Percentiles rank a stretch among this genome's conserved stretches.
Conservation (phyloP, 2,888 invertebrate genomes). For the Diploptera punctata region DNA sequence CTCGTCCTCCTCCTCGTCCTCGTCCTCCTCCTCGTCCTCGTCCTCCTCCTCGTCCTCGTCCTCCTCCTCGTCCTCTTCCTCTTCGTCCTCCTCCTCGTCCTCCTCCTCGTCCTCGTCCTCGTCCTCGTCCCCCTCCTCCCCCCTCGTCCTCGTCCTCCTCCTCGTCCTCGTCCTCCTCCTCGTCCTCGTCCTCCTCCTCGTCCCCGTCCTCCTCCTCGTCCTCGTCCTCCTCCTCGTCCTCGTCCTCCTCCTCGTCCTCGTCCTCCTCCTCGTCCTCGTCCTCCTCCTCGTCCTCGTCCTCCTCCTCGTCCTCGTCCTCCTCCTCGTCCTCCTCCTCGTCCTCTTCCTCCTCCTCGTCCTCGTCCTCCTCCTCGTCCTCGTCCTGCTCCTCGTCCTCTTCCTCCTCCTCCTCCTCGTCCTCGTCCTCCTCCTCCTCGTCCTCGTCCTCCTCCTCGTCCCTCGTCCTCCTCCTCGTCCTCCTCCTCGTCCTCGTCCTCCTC, state of each 20-base stretch:
- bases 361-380: not conserved
- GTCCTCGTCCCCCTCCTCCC: not conserved
- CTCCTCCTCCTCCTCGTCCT: not conserved
- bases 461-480: not conserved
- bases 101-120: not conserved
- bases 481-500: not conserved
- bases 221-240: not conserved
- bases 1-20: no score
- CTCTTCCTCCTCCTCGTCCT: not conserved
- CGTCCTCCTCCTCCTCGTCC: not conserved
- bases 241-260: not conserved
- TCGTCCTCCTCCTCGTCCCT: not conserved
- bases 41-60: not conserved
- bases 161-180: not conserved
- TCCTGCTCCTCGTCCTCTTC: not conserved
- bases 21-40: not conserved
- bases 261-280: not conserved
- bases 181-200: not conserved
- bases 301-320: not conserved
- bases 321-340: slow-evolving; percentile 9
- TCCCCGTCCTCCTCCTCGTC: not conserved
- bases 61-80: not conserved
- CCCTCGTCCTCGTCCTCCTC: no score
- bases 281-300: not conserved
- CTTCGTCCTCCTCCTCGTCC: no score